Base-by-base conservation (phyloP, 1,140 invertebrate species). In the Platorchestia sp. region DNA sequence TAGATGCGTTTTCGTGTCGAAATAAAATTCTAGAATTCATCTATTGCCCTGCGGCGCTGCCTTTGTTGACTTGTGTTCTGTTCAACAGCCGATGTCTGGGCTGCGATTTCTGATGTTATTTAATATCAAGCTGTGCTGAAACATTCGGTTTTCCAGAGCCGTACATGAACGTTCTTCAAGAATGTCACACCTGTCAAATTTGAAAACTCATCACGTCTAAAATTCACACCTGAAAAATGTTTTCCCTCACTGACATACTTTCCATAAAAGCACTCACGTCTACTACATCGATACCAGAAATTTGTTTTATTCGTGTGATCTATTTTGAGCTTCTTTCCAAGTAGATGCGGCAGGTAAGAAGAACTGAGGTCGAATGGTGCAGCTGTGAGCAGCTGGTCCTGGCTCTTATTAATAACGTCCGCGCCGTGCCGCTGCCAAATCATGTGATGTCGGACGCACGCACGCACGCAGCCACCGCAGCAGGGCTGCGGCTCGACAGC, bases 351-450 rank as follows among this genome's bases (percentile, higher is more conserved):
- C 41, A 42, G 43, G 41, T 36, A 44, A 42, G 87, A 89, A 89
- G 87, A 42, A 5, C 87, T 89, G 87, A 41, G 87, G 43, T 41
- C 87, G 87, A 89, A 44, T 89, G 87, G 87, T 42, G 87, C 87
- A 89, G 43, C 41, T 89, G 87, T 89, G 43, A 89, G 87, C 91
- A 93, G 45, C 91, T 45, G 43, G 43, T 27, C 7, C 91, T 43
- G 87, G 3, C 91, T 93, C 91, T 93, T 93, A 93, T 93, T 93
- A 93, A 93, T 93, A 93, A 93, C 91, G 91, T 47, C 7, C 10
- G 91, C 40, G 16, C 45, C 14, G 59, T 10, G 87, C 91, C 45
- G 45, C 91, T 93, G 91, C 91, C 91, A 93, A 93, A 93, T 93
- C 91, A 93, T 93, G 91, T 93, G 91, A 93, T 44, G 7, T 19